A percentile compares a stretch with the other conserved stretches of the same genome.
Conservation (phyloP, 1,140 invertebrate species). For the Heliconius melpomene region DNA sequence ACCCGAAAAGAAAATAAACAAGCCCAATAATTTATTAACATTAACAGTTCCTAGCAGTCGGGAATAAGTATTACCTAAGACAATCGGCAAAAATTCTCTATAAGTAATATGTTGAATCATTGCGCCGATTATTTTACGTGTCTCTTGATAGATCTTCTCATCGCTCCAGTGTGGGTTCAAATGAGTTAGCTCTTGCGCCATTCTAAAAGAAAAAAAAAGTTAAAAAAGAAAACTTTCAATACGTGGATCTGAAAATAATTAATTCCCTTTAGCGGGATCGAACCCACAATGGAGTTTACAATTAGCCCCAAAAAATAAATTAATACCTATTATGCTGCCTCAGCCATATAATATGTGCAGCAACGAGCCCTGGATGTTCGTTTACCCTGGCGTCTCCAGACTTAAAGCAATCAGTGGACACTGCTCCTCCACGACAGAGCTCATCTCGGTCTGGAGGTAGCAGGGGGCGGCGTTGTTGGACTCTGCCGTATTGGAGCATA, state of each 20-base stretch:
- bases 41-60: too few species aligned
- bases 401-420: constrained; percentile 86
- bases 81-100: constrained; percentile 92
- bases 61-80: constrained; percentile 83
- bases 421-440: constrained; percentile 85
- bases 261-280: too few species aligned
- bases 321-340: constrained; percentile 90
- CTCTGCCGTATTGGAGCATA: constrained; percentile 85
- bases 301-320: too few species aligned
- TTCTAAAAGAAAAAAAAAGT: constrained; percentile 66
- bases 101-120: constrained; percentile 94
- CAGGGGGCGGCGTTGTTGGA: constrained; percentile 81
- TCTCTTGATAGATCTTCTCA: constrained; percentile 93
- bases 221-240: too few species aligned
- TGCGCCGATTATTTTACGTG: constrained; percentile 90
- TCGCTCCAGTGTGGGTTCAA: constrained; percentile 94
- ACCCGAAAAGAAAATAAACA: too few species aligned
- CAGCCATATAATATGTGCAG: constrained; percentile 93
- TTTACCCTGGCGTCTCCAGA: constrained; percentile 91
- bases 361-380: constrained; percentile 93
- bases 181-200: constrained; percentile 88
- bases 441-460: constrained; percentile 82
- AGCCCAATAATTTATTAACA: too few species aligned
- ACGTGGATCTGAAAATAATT: too few species aligned
- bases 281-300: too few species aligned